These are phyloP conservation scores for Drosophila repleta DNA, from an alignment of 1,140 invertebrate genomes.

Conservation along the genomic window DNA sequence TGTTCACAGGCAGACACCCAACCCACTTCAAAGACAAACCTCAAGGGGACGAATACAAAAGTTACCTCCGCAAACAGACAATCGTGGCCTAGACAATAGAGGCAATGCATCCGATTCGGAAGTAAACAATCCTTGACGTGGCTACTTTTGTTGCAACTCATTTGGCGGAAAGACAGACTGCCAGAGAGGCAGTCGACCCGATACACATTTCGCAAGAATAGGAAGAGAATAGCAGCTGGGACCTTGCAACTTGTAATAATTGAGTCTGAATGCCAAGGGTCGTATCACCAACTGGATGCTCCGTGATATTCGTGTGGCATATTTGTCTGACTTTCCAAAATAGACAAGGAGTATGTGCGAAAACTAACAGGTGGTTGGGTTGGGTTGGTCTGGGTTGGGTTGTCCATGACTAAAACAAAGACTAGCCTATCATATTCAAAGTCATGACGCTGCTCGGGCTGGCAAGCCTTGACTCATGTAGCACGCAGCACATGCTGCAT, in stretches of 20 bases:
- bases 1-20: neutral
- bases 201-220: neutral
- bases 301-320: neutral
- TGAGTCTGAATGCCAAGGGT: slow-evolving; percentile 58
- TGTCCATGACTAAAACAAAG: slow-evolving; percentile 25
- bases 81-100: slow-evolving; percentile 43
- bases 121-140: slow-evolving; percentile 76
- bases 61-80: slow-evolving; percentile 10
- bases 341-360: slow-evolving; percentile 43
- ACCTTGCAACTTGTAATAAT: slow-evolving; percentile 36
- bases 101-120: slow-evolving; percentile 62
- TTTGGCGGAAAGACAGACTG: slow-evolving; percentile 50
- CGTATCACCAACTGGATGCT: neutral
- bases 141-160: slow-evolving; percentile 64
- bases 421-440: slow-evolving; percentile 35
- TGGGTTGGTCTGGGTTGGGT: too few relatives aligned
- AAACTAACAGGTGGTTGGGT: slow-evolving; percentile 38
- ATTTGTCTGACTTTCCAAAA: slow-evolving; percentile 19
- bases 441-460: slow-evolving; percentile 42
- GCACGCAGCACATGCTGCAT: slow-evolving; percentile 23
- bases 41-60: neutral
- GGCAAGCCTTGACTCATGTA: slow-evolving; percentile 45
- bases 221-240: slow-evolving; percentile 25
- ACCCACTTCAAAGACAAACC: neutral
- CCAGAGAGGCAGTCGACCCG: slow-evolving; percentile 2